Evolutionary conservation across 2,113 vertebrate genomes (phyloP), one percentile per base, ranked within the genome.

Genomic region (Corythornis vintsioides): DNA sequence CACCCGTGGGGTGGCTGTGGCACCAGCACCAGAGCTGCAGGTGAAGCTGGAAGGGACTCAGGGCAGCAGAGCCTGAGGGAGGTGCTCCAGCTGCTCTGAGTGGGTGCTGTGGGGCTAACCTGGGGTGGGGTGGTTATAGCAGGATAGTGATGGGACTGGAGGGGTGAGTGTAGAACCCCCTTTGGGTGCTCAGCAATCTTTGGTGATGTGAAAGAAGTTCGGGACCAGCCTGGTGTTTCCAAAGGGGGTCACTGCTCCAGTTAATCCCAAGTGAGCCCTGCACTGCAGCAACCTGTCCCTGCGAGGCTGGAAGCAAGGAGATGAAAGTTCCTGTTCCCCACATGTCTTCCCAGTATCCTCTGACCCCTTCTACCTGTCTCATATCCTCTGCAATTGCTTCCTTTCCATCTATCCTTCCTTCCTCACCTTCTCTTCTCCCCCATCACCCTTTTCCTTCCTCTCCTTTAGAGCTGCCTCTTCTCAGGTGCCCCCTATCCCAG

Each of bases 1-100:
- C 0, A 1, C 1, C 0, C 4, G 22, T 0, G 2, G 29, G 13
- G 48, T 53, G 70, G 47, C 33, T 31, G 19, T 0, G 0, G 55
- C 28, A 21, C 63, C 1, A 2, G 19, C 3, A 1, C 40, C 17
- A 19, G 65, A 61, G 65, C 53, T 61, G 76, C 12, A 48, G 31
- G 22, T 43, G 56, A 65, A 48, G 56, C 50, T 78, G 56, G 56
- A 48, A 18, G 52, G 60, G 22, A 12, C 25, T 25, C 0, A 10
- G 40, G 24, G 50, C 45, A 31, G 26, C 0, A 2, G 40, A 8
- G 15, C 35, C 43, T 3, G 16, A 69, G 61, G n/a, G 48, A 25
- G 48, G 22, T 10, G 43, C 9, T 52, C 22, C 25, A 11, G 28
- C 57, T 28, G 40, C 2, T 28, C 17, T 0, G 5, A 26, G n/a